These are phyloP conservation scores for Notospermus geniculatus DNA, from an alignment of 1,140 invertebrate genomes.

Conservation along the genomic window DNA sequence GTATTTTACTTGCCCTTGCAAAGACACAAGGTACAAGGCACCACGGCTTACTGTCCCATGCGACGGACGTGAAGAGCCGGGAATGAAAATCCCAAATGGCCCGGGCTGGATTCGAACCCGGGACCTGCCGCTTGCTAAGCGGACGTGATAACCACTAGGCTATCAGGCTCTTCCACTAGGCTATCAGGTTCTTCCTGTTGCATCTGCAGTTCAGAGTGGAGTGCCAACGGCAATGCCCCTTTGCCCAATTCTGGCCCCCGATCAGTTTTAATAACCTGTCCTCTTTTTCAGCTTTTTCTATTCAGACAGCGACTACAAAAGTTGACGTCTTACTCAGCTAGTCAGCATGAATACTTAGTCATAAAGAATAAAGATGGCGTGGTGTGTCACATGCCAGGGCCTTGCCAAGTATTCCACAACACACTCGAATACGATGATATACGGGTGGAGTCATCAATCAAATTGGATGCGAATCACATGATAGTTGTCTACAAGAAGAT, in stretches of 20 bases:
- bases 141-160: too few species aligned
- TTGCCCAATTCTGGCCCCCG: too few species aligned
- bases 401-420: conserved; percentile 46
- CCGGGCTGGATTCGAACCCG: too few species aligned
- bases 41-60: too few species aligned
- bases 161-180: background rate
- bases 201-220: too few species aligned
- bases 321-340: conserved; percentile 36
- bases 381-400: conserved; percentile 45
- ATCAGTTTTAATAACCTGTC: too few species aligned
- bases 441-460: conserved; percentile 29
- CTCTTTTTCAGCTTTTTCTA: conserved; percentile 41
- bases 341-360: conserved; percentile 42
- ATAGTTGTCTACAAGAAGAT: conserved; percentile 47
- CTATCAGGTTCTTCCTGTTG: background rate
- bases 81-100: too few species aligned
- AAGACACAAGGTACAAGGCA: too few species aligned
- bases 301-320: conserved; percentile 40
- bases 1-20: too few species aligned
- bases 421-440: conserved; percentile 37
- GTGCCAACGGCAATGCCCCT: too few species aligned
- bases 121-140: too few species aligned
- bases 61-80: too few species aligned
- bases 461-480: conserved; percentile 48
- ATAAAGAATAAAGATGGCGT: conserved; percentile 43